phyloP scores from a whole-genome alignment of 2,113 vertebrate species.

The Passerina amoena region DNA sequence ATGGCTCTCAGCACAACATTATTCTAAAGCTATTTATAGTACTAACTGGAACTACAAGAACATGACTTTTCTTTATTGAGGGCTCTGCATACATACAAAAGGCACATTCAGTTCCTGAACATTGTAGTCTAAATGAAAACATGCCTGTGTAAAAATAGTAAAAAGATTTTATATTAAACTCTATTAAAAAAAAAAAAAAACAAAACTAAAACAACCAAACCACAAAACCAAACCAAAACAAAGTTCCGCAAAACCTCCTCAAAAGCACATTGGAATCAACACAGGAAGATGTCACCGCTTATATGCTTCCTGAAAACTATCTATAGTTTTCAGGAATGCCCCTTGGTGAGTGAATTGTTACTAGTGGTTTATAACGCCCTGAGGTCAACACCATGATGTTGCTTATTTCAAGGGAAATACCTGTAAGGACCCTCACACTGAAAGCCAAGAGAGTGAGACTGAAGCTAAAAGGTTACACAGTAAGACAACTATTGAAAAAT shows the following conservation, averaged over 20 bases:
- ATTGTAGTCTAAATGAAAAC: constrained; percentile 53
- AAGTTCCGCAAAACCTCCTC: not conserved
- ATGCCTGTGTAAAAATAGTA: not conserved
- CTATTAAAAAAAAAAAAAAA: not conserved
- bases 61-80: constrained; percentile 1
- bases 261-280: not conserved
- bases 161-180: constrained; percentile 1
- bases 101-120: constrained; percentile 28
- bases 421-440: not conserved
- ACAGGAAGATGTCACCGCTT: not conserved
- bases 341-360: not conserved
- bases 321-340: not conserved
- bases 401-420: not conserved
- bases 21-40: constrained; percentile 34
- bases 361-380: not conserved
- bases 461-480: not conserved
- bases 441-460: not conserved
- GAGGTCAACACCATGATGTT: not conserved
- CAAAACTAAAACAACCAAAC: not conserved
- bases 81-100: not conserved
- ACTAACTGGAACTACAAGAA: not conserved
- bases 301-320: no score
- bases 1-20: not conserved
- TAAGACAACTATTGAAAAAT: not conserved
- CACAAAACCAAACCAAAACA: not conserved